Base-by-base conservation (phyloP, 2,113 vertebrate genomes). In the Scomber japonicus region DNA sequence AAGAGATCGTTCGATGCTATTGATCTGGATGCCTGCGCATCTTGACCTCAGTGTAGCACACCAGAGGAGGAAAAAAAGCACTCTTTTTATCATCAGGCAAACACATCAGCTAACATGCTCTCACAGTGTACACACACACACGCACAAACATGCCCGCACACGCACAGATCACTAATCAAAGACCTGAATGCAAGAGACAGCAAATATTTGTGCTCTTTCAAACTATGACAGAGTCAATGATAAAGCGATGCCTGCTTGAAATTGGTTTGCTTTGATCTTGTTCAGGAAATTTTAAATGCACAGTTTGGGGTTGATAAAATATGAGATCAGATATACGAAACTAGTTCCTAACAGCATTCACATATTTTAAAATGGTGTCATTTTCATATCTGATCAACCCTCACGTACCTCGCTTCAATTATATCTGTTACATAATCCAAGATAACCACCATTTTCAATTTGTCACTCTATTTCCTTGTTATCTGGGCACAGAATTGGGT, bases 1-100 rank as follows among this genome's bases (percentile, higher is more conserved):
- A 92, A 93, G 91, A 87, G 89, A 75, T 72, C 56, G 85, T 82
- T 94, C 90, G 80, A 91, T 93, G 91, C 49, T 90, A 94, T 94
- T 87, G 93, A 94, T 93, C 92, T 81, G 86, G 84, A 90, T 88
- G 85, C 88, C 84, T 64, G 81, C 21, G 73, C 83, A 80, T 89
- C 76, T 88, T 92, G 92, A 93, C 90, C 92, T 84, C 85, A 69
- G 75, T 35, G 3, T 69, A 70, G 75, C 64, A 83, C 79, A 85
- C 60, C 53, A 86, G 66, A 85, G 80, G 82, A 85, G 63, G 59
- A 49, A 66, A 87, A 81, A 73, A 88, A 74, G 75, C 63, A 63
- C 75, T 88, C 84, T 88, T 91, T 85, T 91, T 86, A 91, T 93
- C 89, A 91, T 91, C 78, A 75, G 75, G 73, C 72, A 74, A 83